Base-by-base conservation (phyloP, 1,140 invertebrate genomes). In the Pararge aegeria region DNA sequence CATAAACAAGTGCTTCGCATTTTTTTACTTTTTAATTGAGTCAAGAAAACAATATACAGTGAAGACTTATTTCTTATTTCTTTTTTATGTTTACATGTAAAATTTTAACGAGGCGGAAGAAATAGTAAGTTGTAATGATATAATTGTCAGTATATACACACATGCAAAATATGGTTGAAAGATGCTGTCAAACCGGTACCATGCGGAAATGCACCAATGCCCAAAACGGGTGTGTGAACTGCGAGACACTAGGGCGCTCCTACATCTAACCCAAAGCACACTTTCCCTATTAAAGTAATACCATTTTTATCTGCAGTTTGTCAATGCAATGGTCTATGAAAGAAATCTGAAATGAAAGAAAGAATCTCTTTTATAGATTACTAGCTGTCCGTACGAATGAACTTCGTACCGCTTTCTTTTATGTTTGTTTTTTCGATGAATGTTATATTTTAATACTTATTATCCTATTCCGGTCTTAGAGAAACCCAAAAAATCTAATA, bases 191-290 rank as follows among this genome's bases (percentile, higher is more conserved):
- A 12, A 51, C 49, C n/a, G 29, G 51, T 40, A 15, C 37, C 6
- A 18, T 40, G n/a, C 30, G 53, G 53, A 55, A 55, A 55, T 55
- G 53, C 53, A 55, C 13, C 24, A n/a, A 30, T 44, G 37, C 13
- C 38, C 53, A 55, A 55, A 55, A 24, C 10, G 10, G 21, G 53
- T 10, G 24, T 16, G 53, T 21, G 38, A 29, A 42, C 13, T 15
- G 38, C 15, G 15, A 42, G 12, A 18, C 15, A 42, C 12, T 16
- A 16, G 15, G 13, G 5, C 13, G 5, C 1, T 18, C 7, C 7
- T 12, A 12, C n/a, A 34, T 9, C 29, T 30, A 30, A 30, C 5
- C 1, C 7, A 24, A 7, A 24, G 24, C 24, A 24, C 7, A 7
- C 24, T 24, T 24, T 24, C 7, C 24, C 24, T 7, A 24, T 24